Conservation (phyloP, 2,113 vertebrate genomes). For the Erythrolamprus reginae region DNA sequence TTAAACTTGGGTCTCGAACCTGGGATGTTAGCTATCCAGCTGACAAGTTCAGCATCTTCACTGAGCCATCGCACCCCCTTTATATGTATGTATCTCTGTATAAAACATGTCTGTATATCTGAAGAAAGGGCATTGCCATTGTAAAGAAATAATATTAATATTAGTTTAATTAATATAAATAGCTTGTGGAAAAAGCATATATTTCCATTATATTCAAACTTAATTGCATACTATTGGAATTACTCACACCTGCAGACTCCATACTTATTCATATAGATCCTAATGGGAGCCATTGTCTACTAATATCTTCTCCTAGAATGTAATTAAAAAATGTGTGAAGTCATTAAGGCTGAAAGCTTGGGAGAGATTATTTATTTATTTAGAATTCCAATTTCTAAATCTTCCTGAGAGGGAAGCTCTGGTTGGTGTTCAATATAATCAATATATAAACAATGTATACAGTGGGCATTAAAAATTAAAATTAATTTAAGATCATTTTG, state of each 20-base stretch:
- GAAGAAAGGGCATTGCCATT: neutral
- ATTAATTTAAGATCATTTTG: neutral
- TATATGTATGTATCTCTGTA: neutral
- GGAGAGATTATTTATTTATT: neutral
- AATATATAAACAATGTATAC: neutral
- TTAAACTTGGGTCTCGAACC: neutral
- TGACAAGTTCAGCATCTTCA: neutral
- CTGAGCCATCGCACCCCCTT: neutral
- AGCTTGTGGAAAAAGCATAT: neutral
- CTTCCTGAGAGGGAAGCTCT: neutral
- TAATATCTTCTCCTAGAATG: neutral
- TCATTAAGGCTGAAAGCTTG: neutral
- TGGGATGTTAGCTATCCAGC: neutral
- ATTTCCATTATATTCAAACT: neutral
- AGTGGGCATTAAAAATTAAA: too few species aligned
- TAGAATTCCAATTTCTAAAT: neutral
- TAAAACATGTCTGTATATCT: neutral
- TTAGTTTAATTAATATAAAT: neutral
- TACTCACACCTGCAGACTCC: neutral
- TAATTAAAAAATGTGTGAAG: neutral
- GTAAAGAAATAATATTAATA: neutral
- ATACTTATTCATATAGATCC: neutral
- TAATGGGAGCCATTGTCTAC: neutral
- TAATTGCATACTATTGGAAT: neutral
- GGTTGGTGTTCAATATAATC: neutral